phyloP scores from a whole-genome alignment of 2,797 vertebrate genomes.

The Anisognathus igniventris region DNA sequence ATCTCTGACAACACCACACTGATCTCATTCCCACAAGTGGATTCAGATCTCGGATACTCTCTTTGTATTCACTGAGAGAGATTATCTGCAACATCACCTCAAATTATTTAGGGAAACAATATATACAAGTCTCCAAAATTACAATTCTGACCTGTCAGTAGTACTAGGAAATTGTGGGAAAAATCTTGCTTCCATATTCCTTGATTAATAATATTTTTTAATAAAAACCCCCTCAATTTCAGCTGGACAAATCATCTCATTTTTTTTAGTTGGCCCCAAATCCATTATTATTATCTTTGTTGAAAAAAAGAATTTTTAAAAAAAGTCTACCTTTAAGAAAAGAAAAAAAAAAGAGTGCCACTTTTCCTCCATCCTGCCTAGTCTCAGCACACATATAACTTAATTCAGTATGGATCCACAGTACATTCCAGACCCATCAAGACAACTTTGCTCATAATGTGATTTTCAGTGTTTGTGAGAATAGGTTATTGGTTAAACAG shows the following conservation, averaged over 20 bases:
- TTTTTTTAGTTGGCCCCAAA: not conserved
- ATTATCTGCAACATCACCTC: not conserved
- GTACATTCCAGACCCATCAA: not conserved
- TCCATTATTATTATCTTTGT: not conserved
- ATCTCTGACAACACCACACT: not conserved
- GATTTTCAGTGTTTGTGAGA: constrained; percentile 42
- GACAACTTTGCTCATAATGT: not conserved
- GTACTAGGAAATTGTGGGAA: not conserved
- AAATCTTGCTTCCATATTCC: not conserved
- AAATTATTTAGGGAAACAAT: not conserved
- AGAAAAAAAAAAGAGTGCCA: not conserved
- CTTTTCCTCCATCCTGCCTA: not conserved
- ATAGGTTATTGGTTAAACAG: constrained; percentile 40
- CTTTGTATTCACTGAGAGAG: not conserved
- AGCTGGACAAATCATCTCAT: not conserved
- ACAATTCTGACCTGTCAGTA: not conserved
- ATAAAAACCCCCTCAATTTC: fast-evolving
- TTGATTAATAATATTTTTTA: not conserved
- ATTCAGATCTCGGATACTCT: not conserved
- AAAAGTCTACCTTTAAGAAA: not conserved
- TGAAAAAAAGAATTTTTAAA: not conserved
- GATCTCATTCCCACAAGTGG: not conserved
- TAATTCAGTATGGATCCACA: not conserved
- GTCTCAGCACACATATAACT: not conserved
- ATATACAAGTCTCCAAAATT: not conserved